Conservation (phyloP, 2,797 vertebrate species). For the Pelobates cultripes region DNA sequence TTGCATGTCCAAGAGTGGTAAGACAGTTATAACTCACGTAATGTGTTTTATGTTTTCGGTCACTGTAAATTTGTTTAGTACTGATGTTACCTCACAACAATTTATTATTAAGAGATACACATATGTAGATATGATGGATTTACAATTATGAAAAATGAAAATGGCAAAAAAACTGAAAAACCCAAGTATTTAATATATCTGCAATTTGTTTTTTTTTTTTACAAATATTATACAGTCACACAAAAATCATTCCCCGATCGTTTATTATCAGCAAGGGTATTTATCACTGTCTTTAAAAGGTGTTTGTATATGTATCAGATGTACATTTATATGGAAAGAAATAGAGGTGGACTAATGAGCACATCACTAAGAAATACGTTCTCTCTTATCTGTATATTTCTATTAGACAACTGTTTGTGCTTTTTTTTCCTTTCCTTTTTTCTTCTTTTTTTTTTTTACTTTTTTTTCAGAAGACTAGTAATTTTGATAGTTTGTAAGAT, state of each 20-base stretch:
- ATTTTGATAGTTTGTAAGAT: conserved; percentile 89
- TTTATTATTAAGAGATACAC: conserved; percentile 61
- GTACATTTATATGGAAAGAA: conserved; percentile 79
- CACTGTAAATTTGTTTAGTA: conserved; percentile 62
- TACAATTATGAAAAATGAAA: conserved; percentile 56
- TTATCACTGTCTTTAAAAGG: conserved; percentile 74
- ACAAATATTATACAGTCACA: conserved; percentile 67
- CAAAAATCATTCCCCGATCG: conserved; percentile 65
- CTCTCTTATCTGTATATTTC: conserved; percentile 85
- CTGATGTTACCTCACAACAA: conserved; percentile 63
- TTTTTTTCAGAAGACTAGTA: conserved; percentile 86
- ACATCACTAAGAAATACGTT: conserved; percentile 81
- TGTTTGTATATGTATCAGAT: conserved; percentile 83
- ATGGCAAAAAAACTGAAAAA: conserved; percentile 61
- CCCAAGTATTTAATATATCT: conserved; percentile 56
- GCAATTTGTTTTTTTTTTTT: conserved; percentile 61
- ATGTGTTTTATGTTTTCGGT: conserved; percentile 62
- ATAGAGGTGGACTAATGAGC: conserved; percentile 82
- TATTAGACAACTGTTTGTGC: conserved; percentile 84
- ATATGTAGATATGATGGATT: conserved; percentile 59
- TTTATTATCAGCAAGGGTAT: conserved; percentile 74
- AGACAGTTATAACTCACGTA: conserved; percentile 58
- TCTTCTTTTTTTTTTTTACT: conserved; percentile 81
- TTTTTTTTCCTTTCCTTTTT: conserved; percentile 80
- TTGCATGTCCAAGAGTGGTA: conserved; percentile 68